A percentile compares a stretch with the other conserved stretches of the same genome.
Conservation (phyloP, 1,140 invertebrate genomes). For the Pararge aegeria region DNA sequence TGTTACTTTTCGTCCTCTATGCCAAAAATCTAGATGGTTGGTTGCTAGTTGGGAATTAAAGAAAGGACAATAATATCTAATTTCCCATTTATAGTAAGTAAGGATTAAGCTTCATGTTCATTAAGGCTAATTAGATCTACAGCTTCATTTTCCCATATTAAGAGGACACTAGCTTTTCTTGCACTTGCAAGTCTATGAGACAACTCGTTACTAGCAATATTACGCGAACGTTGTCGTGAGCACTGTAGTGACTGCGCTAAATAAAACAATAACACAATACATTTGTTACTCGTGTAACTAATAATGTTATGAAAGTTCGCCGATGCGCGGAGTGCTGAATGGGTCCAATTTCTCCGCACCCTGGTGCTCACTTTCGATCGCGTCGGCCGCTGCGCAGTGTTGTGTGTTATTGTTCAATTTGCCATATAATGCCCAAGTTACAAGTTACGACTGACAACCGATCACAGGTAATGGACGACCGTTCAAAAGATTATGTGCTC, state of each 20-base stretch:
- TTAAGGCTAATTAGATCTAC: too few species aligned
- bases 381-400: conserved; percentile 7
- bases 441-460: not conserved
- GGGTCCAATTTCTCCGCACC: conserved; percentile 28
- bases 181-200: too few species aligned
- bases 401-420: conserved; percentile 42
- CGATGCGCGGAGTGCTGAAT: conserved; percentile 9
- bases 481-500: too few species aligned
- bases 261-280: conserved; percentile 6
- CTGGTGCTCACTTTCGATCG: conserved; percentile 35
- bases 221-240: not conserved
- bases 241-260: not conserved
- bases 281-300: conserved; percentile 24
- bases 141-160: too few species aligned
- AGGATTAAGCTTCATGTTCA: too few species aligned
- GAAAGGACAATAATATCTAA: too few species aligned
- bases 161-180: too few species aligned
- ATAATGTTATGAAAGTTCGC: conserved; percentile 39
- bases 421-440: conserved; percentile 22
- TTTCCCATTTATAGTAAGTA: too few species aligned
- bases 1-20: too few species aligned
- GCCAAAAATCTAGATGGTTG: too few species aligned
- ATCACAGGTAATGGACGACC: conserved; percentile 11
- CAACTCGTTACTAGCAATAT: not conserved
- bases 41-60: too few species aligned